Evolutionary conservation across 2,797 vertebrate species (phyloP), one percentile per base, ranked within the genome.

Genomic region (Tachyglossus aculeatus): DNA sequence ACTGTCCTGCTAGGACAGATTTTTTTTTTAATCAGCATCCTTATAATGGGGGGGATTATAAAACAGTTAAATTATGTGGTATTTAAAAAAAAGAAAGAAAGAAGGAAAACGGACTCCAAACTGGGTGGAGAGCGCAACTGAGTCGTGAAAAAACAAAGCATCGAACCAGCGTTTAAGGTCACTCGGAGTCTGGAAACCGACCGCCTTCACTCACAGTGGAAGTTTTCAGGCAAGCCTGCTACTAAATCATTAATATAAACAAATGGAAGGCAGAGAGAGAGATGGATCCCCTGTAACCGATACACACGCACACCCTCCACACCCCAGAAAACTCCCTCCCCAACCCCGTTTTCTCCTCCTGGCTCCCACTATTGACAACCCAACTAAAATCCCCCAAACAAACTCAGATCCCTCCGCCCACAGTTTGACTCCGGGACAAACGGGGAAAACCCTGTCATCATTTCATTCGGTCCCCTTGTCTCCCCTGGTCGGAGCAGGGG

Each of bases 211-310:
- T 86, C 79, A 75, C 84, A 86, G 90, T 88, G 90, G 88, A 93
- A 93, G 92, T 93, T 92, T 93, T 92, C 90, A 90, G 85, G 89
- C 90, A 91, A 91, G 91, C 90, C 89, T 78, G 91, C 88, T 93
- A 91, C 92, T 93, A 93, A 93, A 93, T 93, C 91, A 93, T 93
- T 93, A 92, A 93, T 93, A 93, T 88, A 93, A 93, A 92, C 91
- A 93, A 93, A 93, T 93, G 90, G 90, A 92, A 93, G 88, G 86
- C 77, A 83, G 87, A 77, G 87, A 84, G 81, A 68, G 86, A 90
- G 84, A 71, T 69, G n/a, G 48, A 72, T 78, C 83, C 88, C 90
- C 75, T 82, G 91, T 91, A 91, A 91, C 59, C 7, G 88, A 92
- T 91, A 47, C 31, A 22, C 33, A 27, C 41, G 33, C n/a, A 54